Base-by-base conservation (phyloP, 2,888 invertebrate species). In the Ophion ellenae region DNA sequence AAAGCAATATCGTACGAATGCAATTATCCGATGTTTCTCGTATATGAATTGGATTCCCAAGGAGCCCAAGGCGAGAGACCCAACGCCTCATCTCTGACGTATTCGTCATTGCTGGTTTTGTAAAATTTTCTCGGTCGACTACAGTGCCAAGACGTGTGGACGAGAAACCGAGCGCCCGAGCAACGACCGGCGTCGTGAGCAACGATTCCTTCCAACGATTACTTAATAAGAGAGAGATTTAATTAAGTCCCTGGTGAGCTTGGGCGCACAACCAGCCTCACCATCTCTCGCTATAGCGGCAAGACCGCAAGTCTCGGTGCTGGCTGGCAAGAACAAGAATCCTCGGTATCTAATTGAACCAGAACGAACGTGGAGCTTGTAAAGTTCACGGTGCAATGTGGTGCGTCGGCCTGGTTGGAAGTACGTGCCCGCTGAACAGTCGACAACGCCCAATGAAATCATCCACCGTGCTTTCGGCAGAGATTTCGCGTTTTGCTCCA, bases 171-270 rank as follows among this genome's bases (percentile, higher is more conserved):
- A 11, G 45, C 11, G 10, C 63, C 14, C 63, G 47, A 61, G 61
- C 63, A 74, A 20, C 75, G 75, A 28, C 40, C 61, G 66, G 14
- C 66, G 64, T 78, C 81, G 73, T 70, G 78, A 75, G 83, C 79
- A 80, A 83, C 73, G 77, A 83, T 83, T 47, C 57, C 85, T 77
- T 57, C 69, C 64, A 63, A 45, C 74, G 83, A 83, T 83, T 86
- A 83, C 83, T 83, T 83, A 83, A 86, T 86, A 81, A 86, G 83
- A 86, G 86, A 74, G 83, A 77, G 83, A 86, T 86, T 86, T 86
- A 86, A 86, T 86, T 86, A 86, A 86, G 86, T 80, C 53, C 69
- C 66, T 61, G 45, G 64, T 57, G 69, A 63, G 80, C 32, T 20
- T 47, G 28, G 32, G 47, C 67, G 53, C 73, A 36, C 73, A 61